Conservation (phyloP, 37 sponge, comb jelly and placozoan genomes). For the Diacarnus erythraeanus region DNA sequence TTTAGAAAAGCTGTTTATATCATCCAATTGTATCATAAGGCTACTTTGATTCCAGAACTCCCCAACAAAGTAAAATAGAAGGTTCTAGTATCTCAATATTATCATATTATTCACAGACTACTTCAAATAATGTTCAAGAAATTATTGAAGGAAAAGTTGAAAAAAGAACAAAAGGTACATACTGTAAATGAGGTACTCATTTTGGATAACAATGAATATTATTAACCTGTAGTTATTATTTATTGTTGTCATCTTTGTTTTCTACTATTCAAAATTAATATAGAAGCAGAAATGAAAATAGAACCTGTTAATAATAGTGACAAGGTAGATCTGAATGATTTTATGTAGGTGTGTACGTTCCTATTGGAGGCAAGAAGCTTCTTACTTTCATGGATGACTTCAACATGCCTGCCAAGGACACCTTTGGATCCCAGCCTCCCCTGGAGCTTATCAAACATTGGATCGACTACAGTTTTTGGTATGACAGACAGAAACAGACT, state of each 20-base stretch:
- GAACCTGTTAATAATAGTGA: too few species aligned
- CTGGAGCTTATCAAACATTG: conserved; percentile 96
- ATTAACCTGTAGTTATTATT: neutral
- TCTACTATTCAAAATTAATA: neutral
- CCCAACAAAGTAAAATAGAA: too few species aligned
- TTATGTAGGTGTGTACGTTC: conserved; percentile 97
- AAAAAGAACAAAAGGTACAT: conserved; percentile 94
- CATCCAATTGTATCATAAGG: too few species aligned
- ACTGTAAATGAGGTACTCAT: neutral
- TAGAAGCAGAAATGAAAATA: too few species aligned
- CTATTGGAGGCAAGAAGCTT: conserved; percentile 96
- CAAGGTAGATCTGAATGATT: too few species aligned
- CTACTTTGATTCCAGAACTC: too few species aligned
- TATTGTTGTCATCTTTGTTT: neutral
- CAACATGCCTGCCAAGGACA: conserved; percentile 99
- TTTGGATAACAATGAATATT: neutral
- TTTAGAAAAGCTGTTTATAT: too few species aligned
- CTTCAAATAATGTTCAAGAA: conserved; percentile 98
- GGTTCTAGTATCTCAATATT: too few species aligned
- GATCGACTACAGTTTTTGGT: conserved; percentile 99
- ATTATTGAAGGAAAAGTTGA: conserved; percentile 99
- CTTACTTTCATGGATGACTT: conserved; percentile 97
- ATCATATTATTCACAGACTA: conserved; percentile 50
- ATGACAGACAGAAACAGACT: conserved; percentile 90
- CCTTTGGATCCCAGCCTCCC: conserved; percentile 98